A percentile compares a stretch with the other conserved stretches of the same genome.
Conservation (phyloP, 1,140 invertebrate species). For the Anastatus disparis region DNA sequence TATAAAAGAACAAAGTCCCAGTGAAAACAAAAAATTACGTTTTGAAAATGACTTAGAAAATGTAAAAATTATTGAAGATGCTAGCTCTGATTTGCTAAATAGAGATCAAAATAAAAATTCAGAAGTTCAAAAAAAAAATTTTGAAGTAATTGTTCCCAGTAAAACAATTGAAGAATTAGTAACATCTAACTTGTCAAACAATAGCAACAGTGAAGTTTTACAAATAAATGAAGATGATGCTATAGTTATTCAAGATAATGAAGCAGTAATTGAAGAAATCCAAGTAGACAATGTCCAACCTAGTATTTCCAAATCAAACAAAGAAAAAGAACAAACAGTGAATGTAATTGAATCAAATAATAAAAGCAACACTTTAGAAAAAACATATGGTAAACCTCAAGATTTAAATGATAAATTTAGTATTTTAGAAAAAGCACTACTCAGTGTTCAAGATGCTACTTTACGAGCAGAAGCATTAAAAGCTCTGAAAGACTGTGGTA, state of each 20-base stretch:
- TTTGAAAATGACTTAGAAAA: not conserved
- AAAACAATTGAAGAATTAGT: not conserved
- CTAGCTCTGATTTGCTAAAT: not conserved
- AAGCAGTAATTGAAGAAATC: too few species aligned
- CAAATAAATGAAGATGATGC: not conserved
- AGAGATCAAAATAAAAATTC: not conserved
- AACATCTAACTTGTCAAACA: not conserved
- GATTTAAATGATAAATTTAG: constrained; percentile 21
- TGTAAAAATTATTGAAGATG: not conserved
- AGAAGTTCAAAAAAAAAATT: constrained; percentile 29
- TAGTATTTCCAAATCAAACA: too few species aligned
- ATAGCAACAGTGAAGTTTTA: not conserved
- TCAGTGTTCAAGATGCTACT: constrained; percentile 43
- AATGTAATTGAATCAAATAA: not conserved
- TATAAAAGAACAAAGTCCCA: not conserved
- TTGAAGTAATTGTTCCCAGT: constrained; percentile 40
- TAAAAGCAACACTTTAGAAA: not conserved
- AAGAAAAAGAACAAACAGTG: too few species aligned
- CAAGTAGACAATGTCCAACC: too few species aligned
- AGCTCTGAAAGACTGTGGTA: constrained; percentile 45
- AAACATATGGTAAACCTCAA: not conserved
- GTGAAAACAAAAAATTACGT: not conserved
- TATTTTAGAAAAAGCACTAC: constrained; percentile 48
- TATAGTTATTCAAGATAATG: too few species aligned
- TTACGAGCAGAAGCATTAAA: constrained; percentile 46